Evolutionary conservation across 2,113 vertebrate genomes (phyloP), one percentile per base, ranked within the genome.

Genomic region (Platichthys stellatus): DNA sequence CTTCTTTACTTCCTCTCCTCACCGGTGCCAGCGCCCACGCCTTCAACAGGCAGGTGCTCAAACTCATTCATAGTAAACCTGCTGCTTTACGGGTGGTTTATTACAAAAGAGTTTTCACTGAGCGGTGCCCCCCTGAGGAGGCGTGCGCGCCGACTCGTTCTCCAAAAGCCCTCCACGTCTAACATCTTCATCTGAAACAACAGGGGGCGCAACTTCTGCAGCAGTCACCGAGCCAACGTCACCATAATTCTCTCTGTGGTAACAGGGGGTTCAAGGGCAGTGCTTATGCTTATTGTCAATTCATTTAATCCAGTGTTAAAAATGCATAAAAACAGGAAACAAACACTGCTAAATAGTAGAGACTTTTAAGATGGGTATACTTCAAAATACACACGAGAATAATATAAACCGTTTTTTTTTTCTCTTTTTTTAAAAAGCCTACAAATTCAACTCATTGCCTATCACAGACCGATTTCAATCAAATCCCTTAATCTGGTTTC

Each of bases 1-100:
- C 4, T 23, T 31, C 20, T 23, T 2, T 35, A 61, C 64, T 17
- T 15, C 64, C 54, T 49, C 63, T 23, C 73, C 11, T 51, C 63
- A 15, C 74, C 28, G 38, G 47, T 57, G 80, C 83, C 88, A 76
- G 64, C 88, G 81, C 80, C 78, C 93, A 94, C 93, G 91, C 89
- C 92, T 63, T 56, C 88, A 78, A 70, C 93, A 94, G 93, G 93
- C 73, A 74, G 83, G 88, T 14, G 92, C 94, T 93, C 94, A 95
- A 94, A 95, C 94, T 92, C 93, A 93, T 93, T 94, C 92, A 94
- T 95, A 94, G 90, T 94, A 95, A 95, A 95, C 94, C 94, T 93
- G 88, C 81, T 93, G 92, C 92, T 94, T 93, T 90, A 95, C 63
- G 86, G 93, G 88, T 90, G 94, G 94, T 95, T 95, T 94, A 95